Base-by-base conservation (phyloP, 2,113 vertebrate genomes). In the Daboia siamensis region DNA sequence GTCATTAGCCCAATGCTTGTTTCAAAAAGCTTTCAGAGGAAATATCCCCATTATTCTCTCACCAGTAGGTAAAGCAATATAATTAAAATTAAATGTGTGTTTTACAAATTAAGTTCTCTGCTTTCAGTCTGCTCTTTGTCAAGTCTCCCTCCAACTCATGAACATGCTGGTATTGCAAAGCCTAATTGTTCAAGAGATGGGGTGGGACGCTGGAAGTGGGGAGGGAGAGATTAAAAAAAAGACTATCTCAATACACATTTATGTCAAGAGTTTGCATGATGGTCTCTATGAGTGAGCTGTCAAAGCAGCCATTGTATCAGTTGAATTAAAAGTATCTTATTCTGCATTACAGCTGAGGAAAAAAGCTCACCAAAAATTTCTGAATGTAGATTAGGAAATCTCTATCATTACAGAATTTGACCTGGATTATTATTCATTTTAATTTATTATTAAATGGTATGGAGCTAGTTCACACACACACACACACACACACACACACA, bases 21-120 rank as follows among this genome's bases (percentile, higher is more conserved):
- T 20, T 89, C 23, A 86, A 92, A 51, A 61, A 33, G 74, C 44
- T 44, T 48, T 85, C 88, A 21, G 74, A 89, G 91, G 55, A 86
- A 46, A 85, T 29, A 92, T 44, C 88, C 74, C 52, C 87, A 92
- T 92, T 85, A 86, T 86, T 48, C 74, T 90, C 88, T 92, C 87
- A 85, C 69, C 88, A 90, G 88, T 92, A 90, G 69, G 69, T 52
- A 89, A 85, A 33, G 57, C 57, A n/a, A 92, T 92, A 54, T 86
- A 89, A 92, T 92, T 92, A 92, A 90, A 92, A 90, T 90, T 92
- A 86, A 89, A 92, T 90, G 89, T 92, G 69, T 86, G 87, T 52
- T 92, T 61, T 85, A 85, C 88, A 92, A 92, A 89, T 92, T 6
- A 61, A 92, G 55, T 74, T 48, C 26, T 80, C 54, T 89, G 54